These are phyloP conservation scores for Eustalomyia histrio DNA, from an alignment of 2,888 invertebrate species.

Conservation along the genomic window DNA sequence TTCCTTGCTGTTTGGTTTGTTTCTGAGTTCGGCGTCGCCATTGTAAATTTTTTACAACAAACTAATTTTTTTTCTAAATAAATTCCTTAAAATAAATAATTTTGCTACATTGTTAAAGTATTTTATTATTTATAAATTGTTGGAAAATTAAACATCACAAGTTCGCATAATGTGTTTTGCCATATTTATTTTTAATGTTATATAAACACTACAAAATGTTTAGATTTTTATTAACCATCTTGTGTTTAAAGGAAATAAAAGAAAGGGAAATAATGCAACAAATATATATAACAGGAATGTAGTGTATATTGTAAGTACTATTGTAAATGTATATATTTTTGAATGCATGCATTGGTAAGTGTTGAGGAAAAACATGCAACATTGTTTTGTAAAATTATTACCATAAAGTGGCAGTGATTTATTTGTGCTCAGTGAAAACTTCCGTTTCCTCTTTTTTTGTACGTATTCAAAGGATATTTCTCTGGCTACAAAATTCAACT, in stretches of 20 bases:
- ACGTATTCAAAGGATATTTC: constrained; percentile 50
- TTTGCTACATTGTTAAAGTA: no score
- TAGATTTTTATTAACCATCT: constrained; percentile 48
- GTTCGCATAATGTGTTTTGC: neutral
- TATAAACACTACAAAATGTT: constrained; percentile 49
- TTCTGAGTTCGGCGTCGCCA: no score
- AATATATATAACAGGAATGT: neutral
- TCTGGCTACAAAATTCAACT: constrained; percentile 36
- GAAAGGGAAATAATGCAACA: neutral
- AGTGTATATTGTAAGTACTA: neutral
- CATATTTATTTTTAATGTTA: constrained; percentile 21
- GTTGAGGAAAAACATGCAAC: constrained; percentile 65
- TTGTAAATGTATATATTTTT: no score
- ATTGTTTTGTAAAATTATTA: constrained; percentile 69
- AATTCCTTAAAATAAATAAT: no score
- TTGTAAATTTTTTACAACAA: no score
- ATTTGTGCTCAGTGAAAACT: constrained; percentile 70
- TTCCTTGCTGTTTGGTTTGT: no score
- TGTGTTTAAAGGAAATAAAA: constrained; percentile 26
- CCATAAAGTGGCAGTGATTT: constrained; percentile 70
- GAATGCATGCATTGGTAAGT: constrained; percentile 42
- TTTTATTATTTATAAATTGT: no score
- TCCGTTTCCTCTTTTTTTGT: constrained; percentile 68
- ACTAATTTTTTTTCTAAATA: no score
- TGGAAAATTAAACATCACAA: neutral